phyloP scores from a whole-genome alignment of 2,113 vertebrate species.

The Zosterops pallidus region DNA sequence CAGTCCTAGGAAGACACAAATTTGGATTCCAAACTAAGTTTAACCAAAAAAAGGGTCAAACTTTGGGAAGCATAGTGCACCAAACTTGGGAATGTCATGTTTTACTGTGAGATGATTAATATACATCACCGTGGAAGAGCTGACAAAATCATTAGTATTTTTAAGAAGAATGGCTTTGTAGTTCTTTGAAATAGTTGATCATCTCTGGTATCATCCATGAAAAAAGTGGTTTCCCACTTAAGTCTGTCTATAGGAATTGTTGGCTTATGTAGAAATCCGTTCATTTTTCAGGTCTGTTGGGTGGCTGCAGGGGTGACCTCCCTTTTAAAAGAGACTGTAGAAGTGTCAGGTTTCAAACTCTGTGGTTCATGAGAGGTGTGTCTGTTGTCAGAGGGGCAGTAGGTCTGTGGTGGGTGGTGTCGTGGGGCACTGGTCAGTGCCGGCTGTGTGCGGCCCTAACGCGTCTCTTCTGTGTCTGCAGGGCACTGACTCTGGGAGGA shows the following conservation, averaged over 20 bases:
- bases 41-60: neutral
- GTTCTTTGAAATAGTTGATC: neutral
- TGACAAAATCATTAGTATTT: neutral
- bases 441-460: fast-evolving
- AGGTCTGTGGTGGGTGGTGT: fast-evolving
- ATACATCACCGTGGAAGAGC: neutral
- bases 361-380: fast-evolving
- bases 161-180: neutral
- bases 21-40: neutral
- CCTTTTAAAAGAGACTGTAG: neutral
- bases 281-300: neutral
- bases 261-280: neutral
- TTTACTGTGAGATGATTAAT: neutral
- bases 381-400: neutral
- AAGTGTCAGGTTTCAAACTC: neutral
- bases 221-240: neutral
- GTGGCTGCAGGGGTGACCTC: neutral
- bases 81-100: neutral
- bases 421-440: neutral
- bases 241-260: neutral
- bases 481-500: conserved; percentile 88
- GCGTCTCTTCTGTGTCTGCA: conserved; percentile 58
- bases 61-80: neutral
- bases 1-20: neutral
- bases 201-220: neutral